Evolutionary conservation across 2,888 invertebrate species (phyloP).

Genomic region (Matsumyia berberina): DNA sequence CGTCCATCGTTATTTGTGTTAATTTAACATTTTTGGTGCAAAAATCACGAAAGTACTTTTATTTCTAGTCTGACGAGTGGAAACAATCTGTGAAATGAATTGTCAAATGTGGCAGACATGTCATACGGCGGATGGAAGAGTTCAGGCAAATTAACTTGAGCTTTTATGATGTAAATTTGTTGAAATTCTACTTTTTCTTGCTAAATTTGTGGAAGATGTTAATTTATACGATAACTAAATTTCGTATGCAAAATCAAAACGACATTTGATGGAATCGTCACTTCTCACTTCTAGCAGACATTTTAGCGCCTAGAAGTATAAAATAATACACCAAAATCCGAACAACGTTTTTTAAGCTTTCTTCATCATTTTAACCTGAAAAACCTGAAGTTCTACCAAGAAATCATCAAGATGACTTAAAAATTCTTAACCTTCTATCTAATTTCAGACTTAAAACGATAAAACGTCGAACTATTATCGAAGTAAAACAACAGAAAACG

Average conservation of each 20-base stretch:
- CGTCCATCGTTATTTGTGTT: constrained; percentile 42
- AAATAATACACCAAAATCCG: too few relatives aligned
- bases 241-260: too few relatives aligned
- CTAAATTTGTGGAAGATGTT: too few relatives aligned
- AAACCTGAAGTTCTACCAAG: too few relatives aligned
- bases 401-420: too few relatives aligned
- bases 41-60: neutral
- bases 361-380: too few relatives aligned
- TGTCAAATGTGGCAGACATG: constrained; percentile 39
- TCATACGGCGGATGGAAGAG: constrained; percentile 6
- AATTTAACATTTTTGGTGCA: neutral
- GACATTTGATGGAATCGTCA: constrained; percentile 22
- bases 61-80: neutral
- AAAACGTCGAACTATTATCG: constrained; percentile 45
- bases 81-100: constrained; percentile 20
- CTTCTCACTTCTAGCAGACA: too few relatives aligned
- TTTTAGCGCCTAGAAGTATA: constrained; percentile 15
- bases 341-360: neutral
- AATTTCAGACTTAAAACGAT: constrained; percentile 65
- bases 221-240: too few relatives aligned
- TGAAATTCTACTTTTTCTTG: neutral
- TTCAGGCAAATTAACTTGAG: constrained; percentile 9
- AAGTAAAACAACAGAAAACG: constrained; percentile 27
- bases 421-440: constrained; percentile 11
- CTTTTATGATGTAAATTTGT: neutral